phyloP scores from a whole-genome alignment of 2,797 vertebrate species.

The Takifugu ocellatus region DNA sequence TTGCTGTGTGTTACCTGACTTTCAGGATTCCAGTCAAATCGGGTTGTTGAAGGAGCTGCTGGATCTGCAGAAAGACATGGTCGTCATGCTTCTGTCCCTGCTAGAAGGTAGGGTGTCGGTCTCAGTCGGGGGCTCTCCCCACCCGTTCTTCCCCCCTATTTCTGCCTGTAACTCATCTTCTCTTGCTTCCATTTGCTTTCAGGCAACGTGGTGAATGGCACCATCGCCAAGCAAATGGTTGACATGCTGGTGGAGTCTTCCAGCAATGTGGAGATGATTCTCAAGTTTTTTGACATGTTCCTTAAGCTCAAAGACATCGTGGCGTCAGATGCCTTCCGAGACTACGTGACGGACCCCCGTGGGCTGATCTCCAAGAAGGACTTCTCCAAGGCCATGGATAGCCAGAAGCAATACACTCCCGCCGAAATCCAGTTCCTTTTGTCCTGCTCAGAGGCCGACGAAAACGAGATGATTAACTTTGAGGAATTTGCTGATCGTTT shows the following conservation, averaged over 20 bases:
- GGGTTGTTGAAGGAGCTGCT: conserved; percentile 90
- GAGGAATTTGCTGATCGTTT: conserved; percentile 93
- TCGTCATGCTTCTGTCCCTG: conserved; percentile 93
- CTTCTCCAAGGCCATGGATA: conserved; percentile 98
- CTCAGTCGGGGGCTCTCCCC: background rate
- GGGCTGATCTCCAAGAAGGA: conserved; percentile 98
- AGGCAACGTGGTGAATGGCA: conserved; percentile 96
- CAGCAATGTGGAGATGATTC: conserved; percentile 98
- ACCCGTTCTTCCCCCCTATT: background rate
- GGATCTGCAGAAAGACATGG: conserved; percentile 97
- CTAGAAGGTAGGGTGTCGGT: conserved; percentile 80
- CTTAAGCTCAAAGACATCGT: conserved; percentile 97
- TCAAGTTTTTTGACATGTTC: conserved; percentile 99
- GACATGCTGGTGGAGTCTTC: conserved; percentile 99
- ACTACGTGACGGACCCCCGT: conserved; percentile 89
- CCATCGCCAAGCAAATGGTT: conserved; percentile 95
- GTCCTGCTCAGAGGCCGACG: conserved; percentile 93
- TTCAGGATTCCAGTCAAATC: conserved; percentile 92
- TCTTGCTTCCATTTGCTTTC: conserved; percentile 8
- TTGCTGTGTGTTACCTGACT: conserved; percentile 9
- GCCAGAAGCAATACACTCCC: conserved; percentile 90
- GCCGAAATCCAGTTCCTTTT: conserved; percentile 95
- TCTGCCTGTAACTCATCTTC: background rate
- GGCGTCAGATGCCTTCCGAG: conserved; percentile 90
- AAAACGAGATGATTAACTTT: conserved; percentile 97